Base-by-base conservation (phyloP, 2,797 vertebrate genomes). In the Anguilla marmorata region DNA sequence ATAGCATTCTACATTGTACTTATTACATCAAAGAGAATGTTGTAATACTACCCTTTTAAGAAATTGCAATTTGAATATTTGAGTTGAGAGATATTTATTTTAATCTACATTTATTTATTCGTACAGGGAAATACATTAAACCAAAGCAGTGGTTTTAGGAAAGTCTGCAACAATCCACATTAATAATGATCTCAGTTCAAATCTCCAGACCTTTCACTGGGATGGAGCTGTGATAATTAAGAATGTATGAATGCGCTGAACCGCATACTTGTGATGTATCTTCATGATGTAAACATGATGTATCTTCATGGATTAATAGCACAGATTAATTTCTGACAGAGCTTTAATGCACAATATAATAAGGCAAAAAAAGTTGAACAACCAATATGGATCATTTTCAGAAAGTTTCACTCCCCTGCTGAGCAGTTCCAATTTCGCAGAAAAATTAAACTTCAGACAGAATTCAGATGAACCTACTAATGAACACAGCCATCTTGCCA, bases 311-410 rank as follows among this genome's bases (percentile, higher is more conserved):
- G 90, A 90, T 93, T 86, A 91, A 92, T 90, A 90, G 91, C 16
- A n/a, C 56, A 90, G 93, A 91, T 92, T 91, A 88, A 89, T 93
- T 91, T 92, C 90, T 85, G 84, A 85, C 90, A 90, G 92, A 93
- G 92, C 91, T 91, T 82, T 86, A 85, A 60, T 37, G 90, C 89
- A 91, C 88, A 84, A 69, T 88, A 86, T 60, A 82, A 88, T 50
- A 90, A 82, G 87, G 91, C 87, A 87, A 91, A 91, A 88, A 90
- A 72, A 92, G 87, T 48, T 30, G 89, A 88, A 60, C 86, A 92
- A 86, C 56, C 69, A 52, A 86, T 86, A 60, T 89, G 87, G 89
- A 76, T 86, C 86, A 88, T 88, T 90, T 91, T 92, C 90, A 88
- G 87, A 86, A 85, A 66, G 66, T 19, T 50, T 60, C 41, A 63